phyloP scores from a whole-genome alignment of 2,888 invertebrate genomes.

The Phaonia tiefii region DNA sequence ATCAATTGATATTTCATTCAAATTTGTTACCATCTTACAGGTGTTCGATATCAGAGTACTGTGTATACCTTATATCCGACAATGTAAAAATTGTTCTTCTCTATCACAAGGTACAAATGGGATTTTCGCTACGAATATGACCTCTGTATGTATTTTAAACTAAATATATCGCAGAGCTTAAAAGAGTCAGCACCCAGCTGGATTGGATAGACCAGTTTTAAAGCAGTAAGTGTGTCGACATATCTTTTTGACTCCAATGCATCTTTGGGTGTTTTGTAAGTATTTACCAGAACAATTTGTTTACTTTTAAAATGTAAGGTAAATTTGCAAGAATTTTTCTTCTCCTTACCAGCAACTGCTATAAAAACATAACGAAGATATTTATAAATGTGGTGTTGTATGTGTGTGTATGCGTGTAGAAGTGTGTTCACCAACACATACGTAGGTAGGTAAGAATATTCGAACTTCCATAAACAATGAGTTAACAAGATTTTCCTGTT shows the following conservation, averaged over 20 bases:
- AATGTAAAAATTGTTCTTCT: conserved; percentile 16
- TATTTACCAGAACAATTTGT: conserved; percentile 18
- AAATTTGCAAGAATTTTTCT: too few relatives aligned
- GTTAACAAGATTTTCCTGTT: conserved; percentile 20
- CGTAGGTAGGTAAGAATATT: too few relatives aligned
- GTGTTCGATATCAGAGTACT: too few relatives aligned
- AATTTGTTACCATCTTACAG: too few relatives aligned
- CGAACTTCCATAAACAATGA: conserved; percentile 3
- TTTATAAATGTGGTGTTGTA: conserved; percentile 13
- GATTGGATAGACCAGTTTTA: neutral
- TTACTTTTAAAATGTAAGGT: too few relatives aligned
- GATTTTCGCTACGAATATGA: neutral
- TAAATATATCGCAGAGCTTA: conserved; percentile 12
- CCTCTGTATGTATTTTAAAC: neutral
- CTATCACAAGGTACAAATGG: neutral
- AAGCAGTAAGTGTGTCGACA: too few relatives aligned
- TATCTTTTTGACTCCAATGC: too few relatives aligned
- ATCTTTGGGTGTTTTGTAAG: conserved; percentile 9
- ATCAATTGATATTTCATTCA: too few relatives aligned
- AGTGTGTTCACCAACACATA: too few relatives aligned
- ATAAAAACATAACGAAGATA: neutral
- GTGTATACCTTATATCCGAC: neutral
- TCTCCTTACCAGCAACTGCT: too few relatives aligned
- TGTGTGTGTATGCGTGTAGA: too few relatives aligned
- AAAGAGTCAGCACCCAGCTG: conserved; percentile 19